These are phyloP conservation scores for Lomographa bimaculata DNA, from an alignment of 2,888 invertebrate species.

Conservation along the genomic window DNA sequence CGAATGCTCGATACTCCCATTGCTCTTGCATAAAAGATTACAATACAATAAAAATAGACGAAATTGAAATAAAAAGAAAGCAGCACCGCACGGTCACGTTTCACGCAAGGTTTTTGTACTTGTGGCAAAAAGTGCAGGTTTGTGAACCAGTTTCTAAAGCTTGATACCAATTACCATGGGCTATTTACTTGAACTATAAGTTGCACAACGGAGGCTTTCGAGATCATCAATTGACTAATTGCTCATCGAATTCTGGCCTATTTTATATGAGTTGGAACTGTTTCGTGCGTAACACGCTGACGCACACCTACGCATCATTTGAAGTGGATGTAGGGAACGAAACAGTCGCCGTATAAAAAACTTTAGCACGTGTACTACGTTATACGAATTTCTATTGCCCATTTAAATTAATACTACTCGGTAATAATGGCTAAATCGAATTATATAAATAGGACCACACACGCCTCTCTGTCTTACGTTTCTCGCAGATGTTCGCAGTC, in stretches of 20 bases:
- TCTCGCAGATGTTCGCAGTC: constrained; percentile 19
- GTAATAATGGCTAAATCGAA: constrained; percentile 29
- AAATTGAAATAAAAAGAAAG: constrained; percentile 35
- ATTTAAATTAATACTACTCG: constrained; percentile 29
- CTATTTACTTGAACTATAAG: constrained; percentile 39
- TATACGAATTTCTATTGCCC: constrained; percentile 32
- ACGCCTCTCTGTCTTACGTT: constrained; percentile 26
- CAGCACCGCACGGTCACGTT: constrained; percentile 42
- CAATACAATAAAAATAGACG: constrained; percentile 35
- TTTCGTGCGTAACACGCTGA: constrained; percentile 23
- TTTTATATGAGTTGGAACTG: constrained; percentile 41
- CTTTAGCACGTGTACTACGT: constrained; percentile 23
- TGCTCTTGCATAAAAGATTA: constrained; percentile 34
- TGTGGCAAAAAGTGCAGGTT: constrained; percentile 35
- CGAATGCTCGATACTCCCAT: constrained; percentile 20
- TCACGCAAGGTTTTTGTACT: constrained; percentile 36
- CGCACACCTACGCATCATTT: constrained; percentile 26
- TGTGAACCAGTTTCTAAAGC: constrained; percentile 35
- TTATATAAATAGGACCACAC: constrained; percentile 36
- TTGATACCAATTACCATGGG: constrained; percentile 39
- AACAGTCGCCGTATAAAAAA: constrained; percentile 16
- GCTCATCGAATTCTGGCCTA: constrained; percentile 58
- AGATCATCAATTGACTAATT: constrained; percentile 65
- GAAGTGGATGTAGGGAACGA: constrained; percentile 25
- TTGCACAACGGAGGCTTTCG: constrained; percentile 48